Percentiles rank a stretch among this genome's conserved stretches.
Evolutionary conservation across 2,113 vertebrate genomes (phyloP).

Genomic region (Nibea coibor): DNA sequence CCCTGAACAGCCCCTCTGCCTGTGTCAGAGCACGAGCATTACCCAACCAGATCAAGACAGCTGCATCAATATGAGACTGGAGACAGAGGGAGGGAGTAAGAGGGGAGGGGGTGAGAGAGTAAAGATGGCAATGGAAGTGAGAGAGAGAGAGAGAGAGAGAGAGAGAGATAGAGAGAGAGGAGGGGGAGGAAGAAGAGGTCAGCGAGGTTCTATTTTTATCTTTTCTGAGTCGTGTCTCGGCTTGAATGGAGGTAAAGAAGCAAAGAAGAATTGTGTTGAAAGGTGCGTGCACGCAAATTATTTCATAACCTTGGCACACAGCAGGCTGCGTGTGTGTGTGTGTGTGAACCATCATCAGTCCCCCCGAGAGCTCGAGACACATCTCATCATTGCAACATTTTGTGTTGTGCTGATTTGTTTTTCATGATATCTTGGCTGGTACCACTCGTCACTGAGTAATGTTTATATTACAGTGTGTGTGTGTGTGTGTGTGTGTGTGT

Average conservation of each 20-base stretch:
- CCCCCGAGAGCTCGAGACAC: background rate
- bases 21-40: background rate
- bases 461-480: constrained; percentile 26
- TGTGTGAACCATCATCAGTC: background rate
- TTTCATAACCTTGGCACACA: constrained; percentile 55
- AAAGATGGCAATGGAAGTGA: background rate
- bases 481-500: constrained; percentile 5
- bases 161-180: background rate
- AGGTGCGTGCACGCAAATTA: constrained; percentile 42
- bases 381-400: constrained; percentile 20
- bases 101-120: background rate
- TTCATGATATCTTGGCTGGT: constrained; percentile 3
- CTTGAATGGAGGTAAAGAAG: constrained; percentile 57
- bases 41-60: constrained; percentile 41
- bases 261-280: constrained; percentile 44
- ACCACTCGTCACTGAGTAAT: background rate
- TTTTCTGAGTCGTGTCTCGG: constrained; percentile 43
- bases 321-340: constrained; percentile 29
- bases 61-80: constrained; percentile 59
- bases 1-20: constrained; percentile 12
- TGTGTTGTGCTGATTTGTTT: background rate
- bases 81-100: background rate
- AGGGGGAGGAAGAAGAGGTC: constrained; percentile 23
- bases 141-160: background rate
- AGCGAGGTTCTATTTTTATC: constrained; percentile 67